phyloP scores from a whole-genome alignment of 2,113 vertebrate genomes.

The Globicephala melas region DNA sequence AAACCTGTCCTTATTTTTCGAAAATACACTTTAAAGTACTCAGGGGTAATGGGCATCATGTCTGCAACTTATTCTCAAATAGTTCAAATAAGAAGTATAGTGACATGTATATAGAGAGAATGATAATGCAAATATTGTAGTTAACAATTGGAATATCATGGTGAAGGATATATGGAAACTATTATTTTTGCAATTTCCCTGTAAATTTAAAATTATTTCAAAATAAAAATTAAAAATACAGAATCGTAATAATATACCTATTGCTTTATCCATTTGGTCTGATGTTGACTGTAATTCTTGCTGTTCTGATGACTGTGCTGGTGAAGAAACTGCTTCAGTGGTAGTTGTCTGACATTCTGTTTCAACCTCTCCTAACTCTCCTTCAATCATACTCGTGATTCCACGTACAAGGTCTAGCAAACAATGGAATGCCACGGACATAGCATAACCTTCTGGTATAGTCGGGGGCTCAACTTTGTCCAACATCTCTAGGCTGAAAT shows the following conservation, averaged over 20 bases:
- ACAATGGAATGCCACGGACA: constrained; percentile 98
- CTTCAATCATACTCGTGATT: constrained; percentile 97
- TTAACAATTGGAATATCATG: neutral
- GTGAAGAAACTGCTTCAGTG: constrained; percentile 78
- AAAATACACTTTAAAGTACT: neutral
- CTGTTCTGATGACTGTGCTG: constrained; percentile 74
- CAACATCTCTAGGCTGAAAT: constrained; percentile 94
- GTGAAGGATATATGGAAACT: neutral
- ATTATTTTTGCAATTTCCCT: neutral
- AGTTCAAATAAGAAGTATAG: neutral
- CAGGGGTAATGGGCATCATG: neutral
- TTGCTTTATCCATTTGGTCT: constrained; percentile 84
- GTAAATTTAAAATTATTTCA: constrained; percentile 11
- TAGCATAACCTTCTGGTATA: constrained; percentile 98
- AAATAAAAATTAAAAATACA: constrained; percentile 27
- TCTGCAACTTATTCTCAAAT: constrained; percentile 22
- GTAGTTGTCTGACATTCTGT: constrained; percentile 69
- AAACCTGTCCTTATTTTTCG: neutral
- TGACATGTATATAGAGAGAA: neutral
- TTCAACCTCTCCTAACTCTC: constrained; percentile 88
- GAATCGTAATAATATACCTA: constrained; percentile 82
- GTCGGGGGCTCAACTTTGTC: constrained; percentile 98
- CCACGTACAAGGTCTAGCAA: constrained; percentile 97
- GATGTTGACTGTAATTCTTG: constrained; percentile 80
- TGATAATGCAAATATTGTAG: neutral